These are phyloP conservation scores for Aplysia californica DNA, from an alignment of 1,140 invertebrate species.

Conservation along the genomic window DNA sequence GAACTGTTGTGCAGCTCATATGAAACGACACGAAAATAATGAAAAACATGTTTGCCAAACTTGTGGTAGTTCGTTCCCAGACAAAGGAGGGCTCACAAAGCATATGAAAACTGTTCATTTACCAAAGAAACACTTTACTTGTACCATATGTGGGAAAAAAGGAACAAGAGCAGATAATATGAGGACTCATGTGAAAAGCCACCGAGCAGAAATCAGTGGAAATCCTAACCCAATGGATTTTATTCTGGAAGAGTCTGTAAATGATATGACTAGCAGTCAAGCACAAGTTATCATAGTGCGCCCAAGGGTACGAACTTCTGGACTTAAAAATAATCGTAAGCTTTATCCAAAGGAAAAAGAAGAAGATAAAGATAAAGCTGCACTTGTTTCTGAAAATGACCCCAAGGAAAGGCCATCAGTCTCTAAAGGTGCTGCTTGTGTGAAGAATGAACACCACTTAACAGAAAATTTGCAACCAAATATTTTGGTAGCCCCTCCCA, in stretches of 20 bases:
- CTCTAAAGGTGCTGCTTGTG: too few relatives aligned
- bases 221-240: slow-evolving; percentile 4
- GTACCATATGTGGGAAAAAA: slow-evolving; percentile 8
- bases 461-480: too few relatives aligned
- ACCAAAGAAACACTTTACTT: not conserved
- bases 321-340: too few relatives aligned
- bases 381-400: too few relatives aligned
- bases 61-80: slow-evolving; percentile 22
- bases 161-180: slow-evolving; percentile 13
- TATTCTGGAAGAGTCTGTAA: not conserved
- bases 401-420: too few relatives aligned
- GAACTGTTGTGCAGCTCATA: slow-evolving; percentile 16
- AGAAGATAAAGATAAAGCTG: not conserved
- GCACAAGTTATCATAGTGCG: too few relatives aligned
- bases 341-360: too few relatives aligned
- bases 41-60: slow-evolving; percentile 20
- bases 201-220: not conserved
- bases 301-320: too few relatives aligned
- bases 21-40: slow-evolving; percentile 20
- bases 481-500: too few relatives aligned
- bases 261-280: too few relatives aligned
- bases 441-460: too few relatives aligned
- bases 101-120: slow-evolving; percentile 13
- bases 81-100: slow-evolving; percentile 18
- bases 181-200: slow-evolving; percentile 14